Conservation (phyloP, 2,797 vertebrate species). For the Paguma larvata region DNA sequence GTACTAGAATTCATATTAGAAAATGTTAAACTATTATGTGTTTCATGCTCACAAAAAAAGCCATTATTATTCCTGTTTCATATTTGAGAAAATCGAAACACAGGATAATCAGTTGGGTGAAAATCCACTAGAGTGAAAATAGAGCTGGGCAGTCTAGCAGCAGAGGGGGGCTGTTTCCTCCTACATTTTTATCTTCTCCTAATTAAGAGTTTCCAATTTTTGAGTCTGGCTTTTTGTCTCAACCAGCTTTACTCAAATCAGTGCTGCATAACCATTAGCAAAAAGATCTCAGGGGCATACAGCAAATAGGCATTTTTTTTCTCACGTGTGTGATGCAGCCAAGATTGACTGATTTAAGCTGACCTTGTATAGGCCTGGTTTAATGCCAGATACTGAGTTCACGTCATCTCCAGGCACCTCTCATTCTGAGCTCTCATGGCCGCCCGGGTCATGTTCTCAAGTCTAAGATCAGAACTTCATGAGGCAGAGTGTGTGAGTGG, state of each 20-base stretch:
- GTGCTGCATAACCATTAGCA: neutral
- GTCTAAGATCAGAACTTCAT: neutral
- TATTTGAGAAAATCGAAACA: neutral
- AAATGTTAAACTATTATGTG: neutral
- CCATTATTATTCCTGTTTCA: neutral
- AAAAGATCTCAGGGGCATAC: neutral
- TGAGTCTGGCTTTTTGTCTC: neutral
- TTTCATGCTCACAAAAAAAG: neutral
- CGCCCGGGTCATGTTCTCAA: neutral
- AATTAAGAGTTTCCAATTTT: slow-evolving; percentile 10
- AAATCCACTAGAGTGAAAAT: neutral
- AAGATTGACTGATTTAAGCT: neutral
- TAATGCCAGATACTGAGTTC: neutral
- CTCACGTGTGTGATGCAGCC: neutral
- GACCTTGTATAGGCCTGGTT: neutral
- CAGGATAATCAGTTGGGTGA: neutral
- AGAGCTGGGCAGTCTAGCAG: neutral
- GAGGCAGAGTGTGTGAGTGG: neutral
- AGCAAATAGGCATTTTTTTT: neutral
- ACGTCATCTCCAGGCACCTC: neutral
- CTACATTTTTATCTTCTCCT: neutral
- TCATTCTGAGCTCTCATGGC: neutral
- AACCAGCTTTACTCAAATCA: slow-evolving; percentile 9
- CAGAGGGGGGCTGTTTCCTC: neutral
- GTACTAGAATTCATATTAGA: neutral